Conservation (phyloP, 2,797 vertebrate species). For the Sebastiscus tertius region DNA sequence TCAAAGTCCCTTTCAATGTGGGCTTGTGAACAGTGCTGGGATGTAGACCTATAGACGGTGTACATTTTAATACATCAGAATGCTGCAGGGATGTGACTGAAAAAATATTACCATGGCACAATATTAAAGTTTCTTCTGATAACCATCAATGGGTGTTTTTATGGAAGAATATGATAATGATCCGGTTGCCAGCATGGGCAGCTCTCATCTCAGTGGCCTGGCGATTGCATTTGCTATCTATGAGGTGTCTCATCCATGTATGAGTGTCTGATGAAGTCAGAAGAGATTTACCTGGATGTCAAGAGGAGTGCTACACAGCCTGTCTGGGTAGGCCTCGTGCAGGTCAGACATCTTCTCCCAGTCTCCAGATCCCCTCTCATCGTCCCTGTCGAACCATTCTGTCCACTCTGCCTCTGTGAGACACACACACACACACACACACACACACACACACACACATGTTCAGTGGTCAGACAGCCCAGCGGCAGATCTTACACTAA, state of each 20-base stretch:
- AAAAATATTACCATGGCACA: not conserved
- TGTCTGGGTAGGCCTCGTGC: slow-evolving; percentile 85
- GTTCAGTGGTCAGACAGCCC: slow-evolving; percentile 25
- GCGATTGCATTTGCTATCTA: not conserved
- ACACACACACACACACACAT: slow-evolving; percentile 9
- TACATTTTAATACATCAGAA: not conserved
- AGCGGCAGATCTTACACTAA: slow-evolving; percentile 25
- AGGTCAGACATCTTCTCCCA: slow-evolving; percentile 93
- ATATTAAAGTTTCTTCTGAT: not conserved
- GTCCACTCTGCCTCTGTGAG: slow-evolving; percentile 93
- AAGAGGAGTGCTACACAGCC: slow-evolving; percentile 88
- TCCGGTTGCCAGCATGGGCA: not conserved
- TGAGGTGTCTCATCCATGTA: not conserved
- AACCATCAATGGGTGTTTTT: not conserved
- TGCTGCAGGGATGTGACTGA: not conserved
- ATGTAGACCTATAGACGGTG: not conserved
- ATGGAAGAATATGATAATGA: not conserved
- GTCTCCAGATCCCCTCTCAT: slow-evolving; percentile 87
- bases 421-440: slow-evolving; percentile 6
- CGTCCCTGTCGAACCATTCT: slow-evolving; percentile 91
- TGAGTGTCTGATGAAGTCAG: not conserved
- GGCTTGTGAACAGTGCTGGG: not conserved
- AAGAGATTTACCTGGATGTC: slow-evolving; percentile 88
- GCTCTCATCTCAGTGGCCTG: not conserved
- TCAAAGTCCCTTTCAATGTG: too few relatives aligned